Conservation (phyloP, 2,797 vertebrate genomes). For the Vireo griseus region DNA sequence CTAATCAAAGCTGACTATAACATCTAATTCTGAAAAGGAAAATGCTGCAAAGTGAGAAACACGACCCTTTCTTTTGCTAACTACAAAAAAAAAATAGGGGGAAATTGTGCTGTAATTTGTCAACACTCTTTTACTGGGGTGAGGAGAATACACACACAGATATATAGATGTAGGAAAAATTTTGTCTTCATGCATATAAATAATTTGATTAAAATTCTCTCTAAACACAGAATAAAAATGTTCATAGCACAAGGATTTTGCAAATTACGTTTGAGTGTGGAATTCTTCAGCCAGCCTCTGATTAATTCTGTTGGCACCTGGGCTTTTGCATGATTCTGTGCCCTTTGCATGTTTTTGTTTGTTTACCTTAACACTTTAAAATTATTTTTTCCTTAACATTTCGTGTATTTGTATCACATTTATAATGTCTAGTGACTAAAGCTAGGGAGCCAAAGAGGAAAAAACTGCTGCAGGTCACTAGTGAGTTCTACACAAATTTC, state of each 20-base stretch:
- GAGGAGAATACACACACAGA: background rate
- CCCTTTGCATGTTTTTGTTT: background rate
- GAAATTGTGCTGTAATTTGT: background rate
- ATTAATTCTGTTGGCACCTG: background rate
- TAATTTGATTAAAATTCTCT: background rate
- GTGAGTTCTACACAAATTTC: background rate
- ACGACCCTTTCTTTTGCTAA: background rate
- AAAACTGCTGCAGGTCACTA: background rate
- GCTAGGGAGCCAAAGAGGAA: background rate
- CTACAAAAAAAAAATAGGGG: background rate
- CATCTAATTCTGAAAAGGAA: background rate
- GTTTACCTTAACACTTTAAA: background rate
- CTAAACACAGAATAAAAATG: background rate
- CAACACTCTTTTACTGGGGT: background rate
- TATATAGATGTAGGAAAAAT: rapidly evolving
- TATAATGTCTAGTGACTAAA: background rate
- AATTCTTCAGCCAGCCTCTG: background rate
- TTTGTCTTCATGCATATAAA: background rate
- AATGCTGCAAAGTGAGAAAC: background rate
- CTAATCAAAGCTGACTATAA: background rate
- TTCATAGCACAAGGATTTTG: background rate
- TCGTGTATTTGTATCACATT: background rate
- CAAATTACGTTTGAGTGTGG: background rate
- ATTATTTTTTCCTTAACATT: background rate
- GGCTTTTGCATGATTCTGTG: background rate